Evolutionary conservation across 1,140 invertebrate genomes (phyloP), one percentile per base, ranked within the genome.

Genomic region (Galleria mellonella): DNA sequence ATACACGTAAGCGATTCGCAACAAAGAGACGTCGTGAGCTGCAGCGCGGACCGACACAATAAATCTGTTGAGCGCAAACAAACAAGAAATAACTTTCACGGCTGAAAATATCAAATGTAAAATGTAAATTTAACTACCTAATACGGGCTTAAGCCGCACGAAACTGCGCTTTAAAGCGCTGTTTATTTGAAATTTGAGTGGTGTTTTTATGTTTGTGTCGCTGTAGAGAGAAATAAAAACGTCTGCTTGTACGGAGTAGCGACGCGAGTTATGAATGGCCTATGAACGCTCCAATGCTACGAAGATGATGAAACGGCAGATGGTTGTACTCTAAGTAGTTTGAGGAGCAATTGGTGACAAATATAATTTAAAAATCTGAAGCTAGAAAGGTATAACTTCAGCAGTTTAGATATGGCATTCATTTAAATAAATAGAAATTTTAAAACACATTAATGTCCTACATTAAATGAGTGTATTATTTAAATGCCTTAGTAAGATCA

Each of bases 81-180:
- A 58, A 67, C 62, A 62, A 63, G 64, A 55, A 67, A 78, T 67
- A 71, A 74, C 63, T 72, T 66, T 67, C 70, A 77, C 73, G 72
- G 68, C 62, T 72, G 65, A 66, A 74, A 72, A 67, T 74, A 74
- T 76, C 69, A 76, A 76, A 74, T 72, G 71, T 66, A 72, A 76
- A 77, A 79, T 79, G 75, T 77, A 83, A 79, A 81, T 78, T 78
- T 83, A 83, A 83, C 72, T 72, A 78, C 76, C 76, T 83, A 81
- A 77, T 81, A 68, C 74, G 71, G 58, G 49, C 47, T 64, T 64
- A 65, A 73, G 65, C 60, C 49, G 50, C 14, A 55, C 59, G 55
- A 52, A 64, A 70, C 56, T 63, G 65, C 60, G 69, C 65, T 75
- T 69, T 72, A 74, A 79, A 79, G 62, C 66, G 54, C 62, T 74